Conservation (phyloP, 2,113 vertebrate genomes). For the Anseranas semipalmata region DNA sequence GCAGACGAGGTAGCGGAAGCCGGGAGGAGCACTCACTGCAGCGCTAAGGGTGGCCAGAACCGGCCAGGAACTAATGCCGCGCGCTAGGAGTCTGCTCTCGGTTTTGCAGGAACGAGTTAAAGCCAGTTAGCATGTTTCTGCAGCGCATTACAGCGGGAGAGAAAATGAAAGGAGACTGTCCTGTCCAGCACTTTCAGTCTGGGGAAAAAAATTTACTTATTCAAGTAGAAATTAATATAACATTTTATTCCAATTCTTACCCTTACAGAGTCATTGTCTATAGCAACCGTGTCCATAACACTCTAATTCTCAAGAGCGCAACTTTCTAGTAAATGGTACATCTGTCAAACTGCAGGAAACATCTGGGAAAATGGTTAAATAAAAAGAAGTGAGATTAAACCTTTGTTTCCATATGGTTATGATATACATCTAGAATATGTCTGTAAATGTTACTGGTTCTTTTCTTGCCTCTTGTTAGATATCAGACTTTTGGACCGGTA, state of each 20-base stretch:
- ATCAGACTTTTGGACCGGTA: neutral
- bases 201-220: neutral
- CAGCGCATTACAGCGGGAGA: neutral
- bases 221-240: slow-evolving; percentile 15
- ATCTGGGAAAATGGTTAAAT: slow-evolving; percentile 79
- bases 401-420: slow-evolving; percentile 46
- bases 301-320: slow-evolving; percentile 67
- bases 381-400: slow-evolving; percentile 43
- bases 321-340: slow-evolving; percentile 79
- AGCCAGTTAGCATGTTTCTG: neutral
- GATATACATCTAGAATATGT: neutral
- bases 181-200: neutral
- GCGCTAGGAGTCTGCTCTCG: neutral
- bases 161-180: neutral
- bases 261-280: slow-evolving; percentile 71
- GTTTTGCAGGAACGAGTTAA: neutral
- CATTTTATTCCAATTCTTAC: slow-evolving; percentile 59
- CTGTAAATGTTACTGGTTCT: neutral
- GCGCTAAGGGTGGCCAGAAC: too few species aligned
- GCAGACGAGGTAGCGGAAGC: too few species aligned
- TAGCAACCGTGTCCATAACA: slow-evolving; percentile 85
- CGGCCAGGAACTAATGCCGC: too few species aligned
- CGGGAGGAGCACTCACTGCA: too few species aligned
- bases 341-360: slow-evolving; percentile 82
- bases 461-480: neutral